Evolutionary conservation across 2,888 invertebrate genomes (phyloP), one percentile per base, ranked within the genome.

Genomic region (Caenorhabditis sp.): DNA sequence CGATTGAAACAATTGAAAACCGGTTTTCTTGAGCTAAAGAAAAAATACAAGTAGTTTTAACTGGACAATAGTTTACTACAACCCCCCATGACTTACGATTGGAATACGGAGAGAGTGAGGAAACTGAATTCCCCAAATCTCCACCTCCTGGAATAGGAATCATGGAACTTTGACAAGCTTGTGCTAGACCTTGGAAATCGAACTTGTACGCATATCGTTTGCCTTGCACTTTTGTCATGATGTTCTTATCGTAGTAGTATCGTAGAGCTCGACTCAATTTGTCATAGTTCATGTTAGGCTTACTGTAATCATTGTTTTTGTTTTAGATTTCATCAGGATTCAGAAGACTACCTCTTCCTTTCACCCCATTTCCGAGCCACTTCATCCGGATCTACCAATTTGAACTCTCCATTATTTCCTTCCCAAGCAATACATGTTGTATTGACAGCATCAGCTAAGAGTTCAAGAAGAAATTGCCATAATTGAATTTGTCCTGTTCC

Each of bases 181-280:
- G 82, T 8, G 83, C 83, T 21, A 84, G 68, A 36, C 85, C 85
- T 63, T 84, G 80, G 64, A 96, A 97, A 90, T 95, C 95, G 90
- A 96, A 99, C 89, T 94, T 93, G 91, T 95, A 95, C 58, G 95
- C 94, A 90, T 95, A 95, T 0, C 97, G 91, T 89, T 96, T 96
- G 63, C 96, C 96, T 89, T 95, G 95, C 12, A 96, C 95, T 75
- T 96, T 96, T 70, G 93, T 95, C 95, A 96, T 96, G 82, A 96
- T 96, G 88, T 95, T 96, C 90, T 96, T 96, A 90, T 96, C 96
- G 90, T 96, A 96, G 90, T 96, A 96, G 89, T 96, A 96, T 92
- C 94, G 93, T 12, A 87, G 92, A 58, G 95, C 95, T 78, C 95
- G 91, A 84, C 94, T 94, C 84, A 95, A 91, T 90, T 95, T 95